Percentiles rank a stretch among this genome's conserved stretches.
phyloP scores from a whole-genome alignment of 2,888 invertebrate species.

The Stomorhina lunata region DNA sequence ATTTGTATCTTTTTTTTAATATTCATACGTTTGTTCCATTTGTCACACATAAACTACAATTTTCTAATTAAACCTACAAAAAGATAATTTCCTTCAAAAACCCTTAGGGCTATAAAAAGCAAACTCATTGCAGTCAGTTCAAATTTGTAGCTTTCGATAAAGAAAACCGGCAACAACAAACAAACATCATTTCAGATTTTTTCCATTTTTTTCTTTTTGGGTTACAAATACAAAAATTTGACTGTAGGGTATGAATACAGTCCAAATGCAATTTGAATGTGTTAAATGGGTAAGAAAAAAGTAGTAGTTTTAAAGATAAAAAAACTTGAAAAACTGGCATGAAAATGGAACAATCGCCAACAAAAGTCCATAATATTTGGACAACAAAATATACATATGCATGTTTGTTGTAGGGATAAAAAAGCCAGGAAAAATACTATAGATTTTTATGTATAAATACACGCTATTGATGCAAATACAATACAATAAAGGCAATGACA shows the following conservation, averaged over 20 bases:
- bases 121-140: background rate
- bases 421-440: slow-evolving; percentile 16
- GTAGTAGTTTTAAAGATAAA: background rate
- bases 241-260: slow-evolving; percentile 44
- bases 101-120: background rate
- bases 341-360: slow-evolving; percentile 45
- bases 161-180: background rate
- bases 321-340: slow-evolving; percentile 27
- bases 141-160: background rate
- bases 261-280: slow-evolving; percentile 40
- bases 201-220: background rate
- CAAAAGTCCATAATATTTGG: slow-evolving; percentile 48
- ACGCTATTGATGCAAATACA: slow-evolving; percentile 45
- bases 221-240: background rate
- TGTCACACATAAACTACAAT: background rate
- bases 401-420: background rate
- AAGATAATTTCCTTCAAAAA: background rate
- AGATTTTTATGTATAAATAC: too few relatives aligned
- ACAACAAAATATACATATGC: background rate
- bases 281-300: background rate
- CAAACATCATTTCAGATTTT: background rate
- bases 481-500: slow-evolving; percentile 40
- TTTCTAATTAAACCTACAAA: background rate
- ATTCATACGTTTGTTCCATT: too few relatives aligned
- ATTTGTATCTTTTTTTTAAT: too few relatives aligned